Evolutionary conservation across 2,113 vertebrate species (phyloP).

Genomic region (Scomber scombrus): DNA sequence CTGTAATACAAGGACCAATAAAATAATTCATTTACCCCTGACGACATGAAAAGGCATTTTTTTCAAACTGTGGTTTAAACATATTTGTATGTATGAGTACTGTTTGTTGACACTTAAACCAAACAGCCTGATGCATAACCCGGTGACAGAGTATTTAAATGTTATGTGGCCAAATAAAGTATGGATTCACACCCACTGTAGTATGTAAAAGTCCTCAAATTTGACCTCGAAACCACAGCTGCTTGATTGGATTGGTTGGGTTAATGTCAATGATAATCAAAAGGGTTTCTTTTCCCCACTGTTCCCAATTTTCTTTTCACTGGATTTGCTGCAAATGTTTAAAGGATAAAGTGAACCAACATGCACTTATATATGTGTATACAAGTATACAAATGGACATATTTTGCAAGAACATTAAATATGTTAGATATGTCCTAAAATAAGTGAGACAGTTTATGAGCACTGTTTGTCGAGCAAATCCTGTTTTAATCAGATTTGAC

Average conservation of each 20-base stretch:
- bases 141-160: not conserved
- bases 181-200: not conserved
- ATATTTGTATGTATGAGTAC: not conserved
- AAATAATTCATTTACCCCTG: too few species aligned
- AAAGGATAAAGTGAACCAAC: not conserved
- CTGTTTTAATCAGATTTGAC: constrained; percentile 67
- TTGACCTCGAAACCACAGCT: not conserved
- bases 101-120: not conserved
- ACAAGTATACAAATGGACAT: not conserved
- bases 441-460: not conserved
- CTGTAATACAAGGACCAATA: too few species aligned
- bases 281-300: not conserved
- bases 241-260: not conserved
- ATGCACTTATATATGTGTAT: too few species aligned
- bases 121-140: not conserved
- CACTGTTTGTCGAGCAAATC: constrained; percentile 36
- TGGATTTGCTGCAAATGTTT: not conserved
- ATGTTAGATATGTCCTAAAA: constrained; percentile 2
- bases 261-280: not conserved
- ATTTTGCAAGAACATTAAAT: not conserved
- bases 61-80: not conserved
- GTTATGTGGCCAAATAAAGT: not conserved
- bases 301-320: not conserved
- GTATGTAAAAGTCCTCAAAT: not conserved
- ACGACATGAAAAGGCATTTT: too few species aligned